These are phyloP conservation scores for Myrmecophaga tridactyla DNA, from an alignment of 2,113 vertebrate genomes.

Conservation along the genomic window DNA sequence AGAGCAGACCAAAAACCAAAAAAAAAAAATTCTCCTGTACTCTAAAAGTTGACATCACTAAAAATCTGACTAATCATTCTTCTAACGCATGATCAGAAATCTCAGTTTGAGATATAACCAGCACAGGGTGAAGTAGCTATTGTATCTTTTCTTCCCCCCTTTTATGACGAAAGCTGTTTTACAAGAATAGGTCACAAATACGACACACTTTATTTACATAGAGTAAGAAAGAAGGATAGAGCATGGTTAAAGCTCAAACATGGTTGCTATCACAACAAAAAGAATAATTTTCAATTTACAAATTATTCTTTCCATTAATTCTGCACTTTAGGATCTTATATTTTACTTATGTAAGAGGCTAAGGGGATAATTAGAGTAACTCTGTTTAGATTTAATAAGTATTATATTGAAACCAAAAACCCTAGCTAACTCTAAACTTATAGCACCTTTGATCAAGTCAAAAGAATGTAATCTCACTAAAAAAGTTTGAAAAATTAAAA, in stretches of 20 bases:
- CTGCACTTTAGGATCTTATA: neutral
- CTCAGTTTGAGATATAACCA: neutral
- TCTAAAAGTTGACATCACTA: constrained; percentile 53
- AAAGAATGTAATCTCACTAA: constrained; percentile 40
- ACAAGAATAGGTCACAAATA: neutral
- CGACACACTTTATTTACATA: neutral
- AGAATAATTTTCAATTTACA: neutral
- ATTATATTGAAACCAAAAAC: constrained; percentile 22
- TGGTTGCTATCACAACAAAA: neutral
- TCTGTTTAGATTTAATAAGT: constrained; percentile 13
- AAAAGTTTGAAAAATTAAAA: constrained; percentile 23
- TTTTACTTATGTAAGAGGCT: constrained; percentile 17
- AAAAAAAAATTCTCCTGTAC: constrained; percentile 36
- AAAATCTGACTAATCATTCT: constrained; percentile 63
- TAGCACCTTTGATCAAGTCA: constrained; percentile 21
- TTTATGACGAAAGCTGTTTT: neutral
- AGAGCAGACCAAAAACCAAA: constrained; percentile 64
- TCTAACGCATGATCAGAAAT: constrained; percentile 34
- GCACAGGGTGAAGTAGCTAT: neutral
- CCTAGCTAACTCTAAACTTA: neutral
- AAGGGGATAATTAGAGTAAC: constrained; percentile 4
- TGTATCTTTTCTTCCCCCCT: neutral
- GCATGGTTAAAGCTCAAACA: neutral
- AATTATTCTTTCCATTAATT: neutral
- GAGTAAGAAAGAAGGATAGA: neutral